phyloP scores from a whole-genome alignment of 1,140 invertebrate species.

The Steinernema feltiae region DNA sequence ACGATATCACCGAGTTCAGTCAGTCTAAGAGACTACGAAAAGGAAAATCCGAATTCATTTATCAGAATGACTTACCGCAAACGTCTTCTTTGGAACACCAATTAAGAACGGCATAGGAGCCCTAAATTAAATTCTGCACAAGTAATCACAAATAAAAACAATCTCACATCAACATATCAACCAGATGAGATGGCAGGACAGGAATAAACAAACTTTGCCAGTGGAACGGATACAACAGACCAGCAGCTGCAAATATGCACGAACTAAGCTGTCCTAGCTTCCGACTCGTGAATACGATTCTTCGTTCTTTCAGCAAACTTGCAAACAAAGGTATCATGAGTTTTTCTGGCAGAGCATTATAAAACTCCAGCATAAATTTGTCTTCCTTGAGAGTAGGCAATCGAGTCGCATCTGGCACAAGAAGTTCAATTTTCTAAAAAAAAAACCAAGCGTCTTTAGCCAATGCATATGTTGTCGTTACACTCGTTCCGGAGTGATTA shows the following conservation, averaged over 20 bases:
- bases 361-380: constrained; percentile 51
- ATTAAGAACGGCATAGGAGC: constrained; percentile 54
- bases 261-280: constrained; percentile 50
- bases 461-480: no score
- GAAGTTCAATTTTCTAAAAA: constrained; percentile 22
- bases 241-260: constrained; percentile 46
- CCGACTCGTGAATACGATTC: constrained; percentile 46
- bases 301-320: constrained; percentile 50
- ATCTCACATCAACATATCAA: constrained; percentile 45
- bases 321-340: constrained; percentile 49
- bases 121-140: constrained; percentile 31
- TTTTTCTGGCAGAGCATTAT: constrained; percentile 46
- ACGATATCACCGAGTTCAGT: constrained; percentile 35
- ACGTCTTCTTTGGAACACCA: constrained; percentile 47
- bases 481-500: constrained; percentile 5
- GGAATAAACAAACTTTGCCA: constrained; percentile 49
- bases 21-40: constrained; percentile 12
- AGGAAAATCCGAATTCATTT: neutral
- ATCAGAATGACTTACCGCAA: constrained; percentile 11
- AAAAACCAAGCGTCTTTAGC: neutral
- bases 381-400: constrained; percentile 47
- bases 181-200: constrained; percentile 41
- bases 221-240: constrained; percentile 45
- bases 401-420: constrained; percentile 23
- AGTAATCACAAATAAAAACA: constrained; percentile 16